phyloP scores from a whole-genome alignment of 2,113 vertebrate species.

The Uropsilus gracilis region DNA sequence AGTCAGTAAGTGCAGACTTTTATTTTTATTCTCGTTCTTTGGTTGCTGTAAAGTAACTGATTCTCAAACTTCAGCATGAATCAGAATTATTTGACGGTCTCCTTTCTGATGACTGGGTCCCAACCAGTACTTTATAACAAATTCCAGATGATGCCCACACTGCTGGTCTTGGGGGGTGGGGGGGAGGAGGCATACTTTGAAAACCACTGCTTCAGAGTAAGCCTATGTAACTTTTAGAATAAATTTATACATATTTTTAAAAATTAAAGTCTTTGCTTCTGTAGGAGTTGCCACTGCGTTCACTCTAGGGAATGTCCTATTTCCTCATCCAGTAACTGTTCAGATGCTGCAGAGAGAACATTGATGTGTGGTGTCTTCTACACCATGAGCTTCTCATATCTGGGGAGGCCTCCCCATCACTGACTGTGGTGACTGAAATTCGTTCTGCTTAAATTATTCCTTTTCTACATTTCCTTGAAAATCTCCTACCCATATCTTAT shows the following conservation, averaged over 20 bases:
- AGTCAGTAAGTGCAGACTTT: background rate
- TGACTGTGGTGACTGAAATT: background rate
- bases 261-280: background rate
- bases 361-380: background rate
- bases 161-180: too few species aligned
- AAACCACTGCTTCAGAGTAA: background rate
- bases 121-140: background rate
- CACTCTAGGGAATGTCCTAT: background rate
- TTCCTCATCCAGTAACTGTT: background rate
- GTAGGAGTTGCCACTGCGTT: background rate
- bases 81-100: background rate
- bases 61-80: background rate
- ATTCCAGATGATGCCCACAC: background rate
- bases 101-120: background rate
- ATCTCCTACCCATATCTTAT: background rate
- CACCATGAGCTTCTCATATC: background rate
- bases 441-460: background rate
- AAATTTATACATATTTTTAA: background rate
- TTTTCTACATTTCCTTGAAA: background rate
- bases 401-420: background rate
- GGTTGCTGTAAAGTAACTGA: background rate
- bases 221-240: background rate
- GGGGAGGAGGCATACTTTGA: background rate
- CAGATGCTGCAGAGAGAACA: background rate
- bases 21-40: background rate